Percentiles rank a stretch among this genome's conserved stretches.
Evolutionary conservation across 2,888 invertebrate species (phyloP).

Genomic region (Lomographa bimaculata): DNA sequence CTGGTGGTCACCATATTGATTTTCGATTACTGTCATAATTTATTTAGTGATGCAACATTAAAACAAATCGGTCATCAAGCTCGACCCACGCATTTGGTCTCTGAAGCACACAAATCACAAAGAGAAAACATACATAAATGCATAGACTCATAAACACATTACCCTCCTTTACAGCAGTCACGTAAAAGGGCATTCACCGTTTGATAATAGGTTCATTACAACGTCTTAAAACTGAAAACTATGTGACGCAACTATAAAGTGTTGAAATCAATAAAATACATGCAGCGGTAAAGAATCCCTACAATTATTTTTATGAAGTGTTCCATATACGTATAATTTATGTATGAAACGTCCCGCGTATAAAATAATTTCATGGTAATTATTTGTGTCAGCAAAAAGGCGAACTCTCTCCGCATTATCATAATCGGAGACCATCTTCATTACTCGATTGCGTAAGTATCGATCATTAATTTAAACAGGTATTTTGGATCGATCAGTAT

Average conservation of each 20-base stretch:
- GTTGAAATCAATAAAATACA: slow-evolving; percentile 1
- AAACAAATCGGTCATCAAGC: no score
- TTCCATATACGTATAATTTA: slow-evolving; percentile 19
- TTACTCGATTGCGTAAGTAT: slow-evolving; percentile 46
- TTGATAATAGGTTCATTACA: no score
- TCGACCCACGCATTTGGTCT: no score
- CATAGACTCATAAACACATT: no score
- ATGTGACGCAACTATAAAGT: background rate
- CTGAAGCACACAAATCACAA: no score
- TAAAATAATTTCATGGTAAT: slow-evolving; percentile 40
- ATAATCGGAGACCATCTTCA: slow-evolving; percentile 52
- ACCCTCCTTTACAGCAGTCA: no score
- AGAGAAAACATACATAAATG: no score
- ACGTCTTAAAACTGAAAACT: no score
- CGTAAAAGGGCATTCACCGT: no score
- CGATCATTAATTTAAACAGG: slow-evolving; percentile 46
- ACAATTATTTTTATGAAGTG: slow-evolving; percentile 19
- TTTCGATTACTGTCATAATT: no score
- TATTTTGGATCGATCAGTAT: slow-evolving; percentile 41
- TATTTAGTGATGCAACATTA: no score
- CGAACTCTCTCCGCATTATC: slow-evolving; percentile 44
- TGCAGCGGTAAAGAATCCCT: background rate
- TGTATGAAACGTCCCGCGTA: slow-evolving; percentile 29
- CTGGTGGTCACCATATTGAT: no score
- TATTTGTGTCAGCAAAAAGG: slow-evolving; percentile 39